Percentiles rank a stretch among this genome's conserved stretches.
Conservation (phyloP, 2,888 invertebrate genomes). For the Cantharis flavilabris region DNA sequence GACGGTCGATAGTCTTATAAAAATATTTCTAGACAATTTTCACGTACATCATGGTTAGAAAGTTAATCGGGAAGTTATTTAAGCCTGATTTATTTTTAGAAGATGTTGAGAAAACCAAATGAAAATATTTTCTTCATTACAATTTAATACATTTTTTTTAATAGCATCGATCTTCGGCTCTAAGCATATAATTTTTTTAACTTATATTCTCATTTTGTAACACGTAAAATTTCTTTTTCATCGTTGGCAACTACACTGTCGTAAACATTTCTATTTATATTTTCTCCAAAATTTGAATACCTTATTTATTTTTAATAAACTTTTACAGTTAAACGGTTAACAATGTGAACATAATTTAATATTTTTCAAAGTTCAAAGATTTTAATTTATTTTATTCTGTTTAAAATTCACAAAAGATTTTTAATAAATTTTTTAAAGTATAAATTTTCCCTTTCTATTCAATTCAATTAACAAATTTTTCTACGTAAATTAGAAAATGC, state of each 20-base stretch:
- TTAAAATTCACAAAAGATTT: neutral
- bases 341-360: neutral
- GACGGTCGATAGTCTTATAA: neutral
- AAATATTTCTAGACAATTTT: neutral
- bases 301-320: neutral
- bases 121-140: neutral
- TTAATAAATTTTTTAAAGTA: neutral
- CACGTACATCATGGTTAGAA: neutral
- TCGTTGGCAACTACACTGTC: neutral
- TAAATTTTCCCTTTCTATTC: neutral
- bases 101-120: neutral
- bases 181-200: neutral
- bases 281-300: neutral
- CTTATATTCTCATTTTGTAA: neutral
- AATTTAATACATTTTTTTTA: neutral
- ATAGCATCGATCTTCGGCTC: neutral
- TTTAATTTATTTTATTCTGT: neutral
- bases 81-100: neutral
- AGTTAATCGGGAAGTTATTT: neutral
- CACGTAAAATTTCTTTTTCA: neutral
- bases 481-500: neutral
- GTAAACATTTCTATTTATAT: neutral
- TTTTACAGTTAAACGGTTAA: neutral
- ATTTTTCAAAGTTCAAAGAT: neutral
- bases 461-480: neutral